These are phyloP conservation scores for Coecobrya sp. DNA, from an alignment of 2,888 invertebrate genomes.

Conservation along the genomic window DNA sequence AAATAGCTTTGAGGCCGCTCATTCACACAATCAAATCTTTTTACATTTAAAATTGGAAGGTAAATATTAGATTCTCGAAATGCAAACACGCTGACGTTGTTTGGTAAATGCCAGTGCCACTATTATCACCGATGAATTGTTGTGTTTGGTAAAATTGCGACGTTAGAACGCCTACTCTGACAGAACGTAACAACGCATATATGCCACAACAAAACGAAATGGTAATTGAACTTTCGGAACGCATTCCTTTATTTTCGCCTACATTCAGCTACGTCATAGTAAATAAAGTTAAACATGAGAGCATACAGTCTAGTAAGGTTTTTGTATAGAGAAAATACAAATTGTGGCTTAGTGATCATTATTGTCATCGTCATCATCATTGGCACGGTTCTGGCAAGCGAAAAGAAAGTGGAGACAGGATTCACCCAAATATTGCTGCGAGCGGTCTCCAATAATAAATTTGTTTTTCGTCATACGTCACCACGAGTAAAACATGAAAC, in stretches of 20 bases:
- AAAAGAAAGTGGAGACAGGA: background rate
- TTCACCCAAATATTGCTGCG: background rate
- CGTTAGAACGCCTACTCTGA: background rate
- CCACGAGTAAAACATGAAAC: background rate
- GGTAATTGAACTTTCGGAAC: background rate
- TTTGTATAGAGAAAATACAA: background rate
- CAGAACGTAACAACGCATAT: no score
- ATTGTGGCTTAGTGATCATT: background rate
- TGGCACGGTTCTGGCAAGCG: constrained; percentile 18
- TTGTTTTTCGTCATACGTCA: constrained; percentile 23
- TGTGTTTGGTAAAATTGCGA: background rate
- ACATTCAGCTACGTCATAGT: background rate
- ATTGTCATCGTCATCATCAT: background rate
- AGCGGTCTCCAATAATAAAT: background rate
- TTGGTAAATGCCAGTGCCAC: background rate
- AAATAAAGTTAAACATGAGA: background rate
- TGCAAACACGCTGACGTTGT: background rate
- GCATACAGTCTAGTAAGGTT: background rate
- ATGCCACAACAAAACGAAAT: no score
- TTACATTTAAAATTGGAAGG: constrained; percentile 26
- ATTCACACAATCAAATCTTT: background rate
- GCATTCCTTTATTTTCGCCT: background rate
- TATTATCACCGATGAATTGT: background rate
- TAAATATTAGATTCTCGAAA: background rate
- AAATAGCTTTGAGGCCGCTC: background rate